Evolutionary conservation across 2,797 vertebrate species (phyloP).

Genomic region (Pseudomugil gertrudae): DNA sequence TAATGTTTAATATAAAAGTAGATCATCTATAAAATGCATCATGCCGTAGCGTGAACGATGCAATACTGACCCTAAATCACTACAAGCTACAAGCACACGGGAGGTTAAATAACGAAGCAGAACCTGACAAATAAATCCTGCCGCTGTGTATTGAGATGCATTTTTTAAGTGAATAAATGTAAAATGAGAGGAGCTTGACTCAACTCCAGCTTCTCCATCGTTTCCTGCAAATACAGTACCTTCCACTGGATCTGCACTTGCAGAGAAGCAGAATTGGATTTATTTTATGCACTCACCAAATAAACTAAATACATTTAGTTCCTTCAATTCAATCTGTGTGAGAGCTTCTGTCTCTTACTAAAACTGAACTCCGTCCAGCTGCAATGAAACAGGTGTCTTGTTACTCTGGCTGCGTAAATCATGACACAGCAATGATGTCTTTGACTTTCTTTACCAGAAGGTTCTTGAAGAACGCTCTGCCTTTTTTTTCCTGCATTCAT

Average conservation of each 20-base stretch:
- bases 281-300: constrained; percentile 69
- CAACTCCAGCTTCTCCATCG: constrained; percentile 27
- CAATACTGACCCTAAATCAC: not conserved
- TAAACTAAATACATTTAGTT: constrained; percentile 73
- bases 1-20: not conserved
- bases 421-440: not conserved
- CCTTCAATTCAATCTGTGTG: constrained; percentile 75
- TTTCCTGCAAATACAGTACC: constrained; percentile 34
- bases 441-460: constrained; percentile 14
- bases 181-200: constrained; percentile 15
- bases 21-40: not conserved
- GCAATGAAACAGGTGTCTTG: constrained; percentile 67
- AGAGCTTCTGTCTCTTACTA: constrained; percentile 66
- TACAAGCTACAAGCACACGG: not conserved
- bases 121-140: not conserved
- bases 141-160: constrained; percentile 17
- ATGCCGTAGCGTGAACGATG: not conserved
- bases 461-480: not conserved
- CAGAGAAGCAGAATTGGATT: constrained; percentile 66
- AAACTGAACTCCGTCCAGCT: constrained; percentile 62
- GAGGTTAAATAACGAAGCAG: not conserved
- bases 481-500: constrained; percentile 7
- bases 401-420: constrained; percentile 60
- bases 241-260: constrained; percentile 17
- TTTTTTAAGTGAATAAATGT: not conserved